Evolutionary conservation across 2,888 invertebrate species (phyloP).

Genomic region (Prostheceraeus crozeri): DNA sequence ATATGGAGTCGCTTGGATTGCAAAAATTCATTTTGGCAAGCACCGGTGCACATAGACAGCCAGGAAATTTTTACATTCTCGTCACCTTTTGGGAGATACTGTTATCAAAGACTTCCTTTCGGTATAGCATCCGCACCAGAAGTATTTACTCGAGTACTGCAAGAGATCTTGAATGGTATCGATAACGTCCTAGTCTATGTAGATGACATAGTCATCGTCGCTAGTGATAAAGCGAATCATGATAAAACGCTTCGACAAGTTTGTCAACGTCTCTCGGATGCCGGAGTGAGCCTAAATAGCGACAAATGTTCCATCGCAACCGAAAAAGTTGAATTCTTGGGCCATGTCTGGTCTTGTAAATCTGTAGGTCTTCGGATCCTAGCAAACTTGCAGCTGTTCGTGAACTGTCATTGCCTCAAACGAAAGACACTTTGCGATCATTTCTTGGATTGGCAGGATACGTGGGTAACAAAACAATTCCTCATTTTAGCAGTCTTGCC

Average conservation of each 20-base stretch:
- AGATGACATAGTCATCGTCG: conserved; percentile 7
- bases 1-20: background rate
- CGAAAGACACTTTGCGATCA: conserved; percentile 3
- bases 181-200: conserved; percentile 3
- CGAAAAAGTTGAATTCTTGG: background rate
- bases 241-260: background rate
- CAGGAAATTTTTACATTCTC: background rate
- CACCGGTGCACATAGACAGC: background rate
- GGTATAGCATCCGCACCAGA: conserved; percentile 1
- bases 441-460: conserved; percentile 11
- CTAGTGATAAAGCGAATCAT: background rate
- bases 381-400: background rate
- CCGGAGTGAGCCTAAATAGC: conserved; percentile 1
- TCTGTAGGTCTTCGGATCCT: too few relatives aligned
- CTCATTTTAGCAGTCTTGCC: conserved; percentile 6
- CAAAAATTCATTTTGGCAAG: conserved; percentile 3
- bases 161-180: background rate
- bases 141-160: conserved; percentile 5
- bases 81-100: conserved; percentile 7
- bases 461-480: conserved; percentile 5
- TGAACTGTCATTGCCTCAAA: background rate
- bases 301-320: conserved; percentile 8
- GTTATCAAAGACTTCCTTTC: conserved; percentile 13
- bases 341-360: background rate
- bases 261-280: background rate